Base-by-base conservation (phyloP, 2,113 vertebrate species). In the Poeciliopsis occidentalis region DNA sequence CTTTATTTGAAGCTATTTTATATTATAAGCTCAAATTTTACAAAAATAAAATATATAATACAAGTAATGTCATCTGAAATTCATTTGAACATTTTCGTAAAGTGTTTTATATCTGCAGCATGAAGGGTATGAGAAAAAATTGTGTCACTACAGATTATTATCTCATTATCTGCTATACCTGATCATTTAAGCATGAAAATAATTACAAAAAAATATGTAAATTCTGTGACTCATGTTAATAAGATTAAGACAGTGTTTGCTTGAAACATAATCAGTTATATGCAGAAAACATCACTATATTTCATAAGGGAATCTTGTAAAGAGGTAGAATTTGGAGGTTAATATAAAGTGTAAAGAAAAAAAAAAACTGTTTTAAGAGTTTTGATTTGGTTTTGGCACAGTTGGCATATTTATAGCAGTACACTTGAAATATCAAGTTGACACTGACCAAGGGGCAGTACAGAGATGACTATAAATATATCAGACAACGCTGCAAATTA, bases 201-300 rank as follows among this genome's bases (percentile, higher is more conserved):
- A 44, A 37, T 44, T 41, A 67, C 39, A 44, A 44, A 15, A 27
- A n/a, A 34, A n/a, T n/a, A 65, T 65, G 63, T 30, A 37, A 37
- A 65, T 37, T 17, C 22, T n/a, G 63, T 24, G 24, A 65, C 22
- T 65, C 63, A 65, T 27, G 65, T 67, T 44, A 44, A 67, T 24
- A 39, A 67, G 11, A 44, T 67, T 67, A 44, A 44, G n/a, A 19
- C 13, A 29, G n/a, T 41, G 26, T 64, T 62, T 64, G 17, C 17
- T 19, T 27, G 41, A 67, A 67, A 67, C 65, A 67, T 65, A 24
- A 12, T 11, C 22, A 39, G 64, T 39, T 65, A 65, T n/a, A 65
- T 67, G 37, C 39, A 29, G 15, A 29, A 27, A 7, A 44, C 41
- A 24, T 67, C 31, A 34, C 26, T 26, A 15, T n/a, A 47, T 34